Conservation (phyloP, 2,113 vertebrate genomes). For the Myotis lucifugus region DNA sequence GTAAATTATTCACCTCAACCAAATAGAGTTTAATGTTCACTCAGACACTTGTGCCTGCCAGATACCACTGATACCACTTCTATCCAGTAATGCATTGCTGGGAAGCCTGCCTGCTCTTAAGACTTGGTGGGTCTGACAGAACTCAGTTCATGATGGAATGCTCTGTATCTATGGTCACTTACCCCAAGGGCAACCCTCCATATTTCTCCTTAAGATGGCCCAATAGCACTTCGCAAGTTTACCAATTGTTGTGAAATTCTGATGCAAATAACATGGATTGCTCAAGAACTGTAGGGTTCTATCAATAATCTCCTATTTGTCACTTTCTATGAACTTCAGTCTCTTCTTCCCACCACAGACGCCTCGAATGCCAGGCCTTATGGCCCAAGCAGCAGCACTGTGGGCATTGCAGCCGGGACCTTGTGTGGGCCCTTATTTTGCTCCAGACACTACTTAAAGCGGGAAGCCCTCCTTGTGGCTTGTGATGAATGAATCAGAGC, state of each 20-base stretch:
- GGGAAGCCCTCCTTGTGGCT: not conserved
- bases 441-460: not conserved
- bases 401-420: not conserved
- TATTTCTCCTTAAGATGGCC: not conserved
- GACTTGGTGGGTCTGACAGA: not conserved
- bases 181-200: not conserved
- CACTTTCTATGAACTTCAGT: not conserved
- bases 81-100: not conserved
- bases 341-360: not conserved
- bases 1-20: not conserved
- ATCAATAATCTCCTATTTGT: not conserved
- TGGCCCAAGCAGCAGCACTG: not conserved
- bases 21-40: not conserved
- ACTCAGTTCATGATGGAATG: not conserved
- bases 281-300: not conserved
- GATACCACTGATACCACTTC: not conserved
- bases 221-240: not conserved
- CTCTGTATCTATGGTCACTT: not conserved
- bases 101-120: not conserved
- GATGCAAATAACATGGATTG: not conserved
- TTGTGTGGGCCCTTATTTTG: not conserved
- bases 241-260: not conserved
- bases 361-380: not conserved
- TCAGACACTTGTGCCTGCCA: no score
- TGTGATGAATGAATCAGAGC: not conserved